Base-by-base conservation (phyloP, 2,113 vertebrate genomes). In the Glaucomys volans region DNA sequence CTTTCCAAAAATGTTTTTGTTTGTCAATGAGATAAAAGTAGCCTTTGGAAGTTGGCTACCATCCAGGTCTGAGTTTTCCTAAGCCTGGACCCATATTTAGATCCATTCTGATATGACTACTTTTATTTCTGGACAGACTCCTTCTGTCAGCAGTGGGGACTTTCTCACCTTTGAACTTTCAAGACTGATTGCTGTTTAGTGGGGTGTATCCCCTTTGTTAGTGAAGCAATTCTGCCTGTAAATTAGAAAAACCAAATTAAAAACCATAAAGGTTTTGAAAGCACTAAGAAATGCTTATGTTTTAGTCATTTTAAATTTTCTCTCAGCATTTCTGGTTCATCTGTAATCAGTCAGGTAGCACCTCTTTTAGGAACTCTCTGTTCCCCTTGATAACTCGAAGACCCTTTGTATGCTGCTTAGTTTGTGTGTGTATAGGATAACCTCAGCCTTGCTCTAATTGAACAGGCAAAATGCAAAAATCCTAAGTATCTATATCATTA, bases 241-340 rank as follows among this genome's bases (percentile, higher is more conserved):
- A 13, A 62, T 62, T 24, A 62, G 59, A 62, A 62, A 62, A 62
- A 26, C 8, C 8, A 62, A 57, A 62, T 62, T 28, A 62, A 62
- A 59, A 24, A 54, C 47, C 69, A 40, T 66, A 22, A 50, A 24
- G 26, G 30, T 81, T 89, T 74, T 94, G 3, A 64, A 72, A 86
- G n/a, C 47, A 67, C 57, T 32, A 40, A 83, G 76, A 86, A 95
- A 72, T 66, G 57, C 22, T 57, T 77, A 2, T 66, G 44, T 50
- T 82, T 62, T 77, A 22, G 5, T 87, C 18, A 90, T 69, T 90
- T 84, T 64, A 47, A n/a, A 14, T 71, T 77, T 90, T 77, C 30
- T 85, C 59, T 91, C 16, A 17, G 37, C 40, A 42, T 93, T 67
- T 94, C 44, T 72, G 44, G 52, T 77, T 92, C 24, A 32, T 0